Conservation (phyloP, 2,888 invertebrate species). For the Scaptomyza caliginosa region DNA sequence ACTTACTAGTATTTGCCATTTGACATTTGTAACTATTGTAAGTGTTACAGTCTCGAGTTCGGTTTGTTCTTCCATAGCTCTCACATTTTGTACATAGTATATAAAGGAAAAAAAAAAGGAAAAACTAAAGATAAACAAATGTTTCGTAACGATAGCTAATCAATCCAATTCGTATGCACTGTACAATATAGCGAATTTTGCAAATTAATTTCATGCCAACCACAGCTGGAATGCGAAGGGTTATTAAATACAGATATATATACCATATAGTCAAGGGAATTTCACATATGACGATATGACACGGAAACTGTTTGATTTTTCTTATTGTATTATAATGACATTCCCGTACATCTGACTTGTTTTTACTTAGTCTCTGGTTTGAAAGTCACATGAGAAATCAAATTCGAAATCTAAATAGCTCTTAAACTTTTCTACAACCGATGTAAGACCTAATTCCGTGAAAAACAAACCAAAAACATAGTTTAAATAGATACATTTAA, state of each 20-base stretch:
- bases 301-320: slow-evolving; percentile 55
- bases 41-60: slow-evolving; percentile 26
- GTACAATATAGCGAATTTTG: slow-evolving; percentile 26
- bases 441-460: slow-evolving; percentile 35
- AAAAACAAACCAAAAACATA: slow-evolving; percentile 31
- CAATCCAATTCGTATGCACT: slow-evolving; percentile 36
- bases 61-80: slow-evolving; percentile 57
- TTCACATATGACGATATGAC: slow-evolving; percentile 21
- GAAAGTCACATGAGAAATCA: slow-evolving; percentile 64
- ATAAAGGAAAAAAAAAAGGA: not conserved
- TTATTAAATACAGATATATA: slow-evolving; percentile 21
- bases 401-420: slow-evolving; percentile 56
- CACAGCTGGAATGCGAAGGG: slow-evolving; percentile 5
- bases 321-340: slow-evolving; percentile 24
- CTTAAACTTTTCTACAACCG: slow-evolving; percentile 51
- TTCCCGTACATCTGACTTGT: slow-evolving; percentile 42
- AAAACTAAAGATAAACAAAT: not conserved
- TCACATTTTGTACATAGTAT: slow-evolving; percentile 42
- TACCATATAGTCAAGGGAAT: slow-evolving; percentile 1
- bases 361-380: slow-evolving; percentile 50
- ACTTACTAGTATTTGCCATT: slow-evolving; percentile 11
- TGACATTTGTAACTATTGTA: slow-evolving; percentile 7
- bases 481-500: slow-evolving; percentile 48
- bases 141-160: slow-evolving; percentile 24
- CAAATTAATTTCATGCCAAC: slow-evolving; percentile 22